phyloP scores from a whole-genome alignment of 2,113 vertebrate genomes.

The Caranx ignobilis region DNA sequence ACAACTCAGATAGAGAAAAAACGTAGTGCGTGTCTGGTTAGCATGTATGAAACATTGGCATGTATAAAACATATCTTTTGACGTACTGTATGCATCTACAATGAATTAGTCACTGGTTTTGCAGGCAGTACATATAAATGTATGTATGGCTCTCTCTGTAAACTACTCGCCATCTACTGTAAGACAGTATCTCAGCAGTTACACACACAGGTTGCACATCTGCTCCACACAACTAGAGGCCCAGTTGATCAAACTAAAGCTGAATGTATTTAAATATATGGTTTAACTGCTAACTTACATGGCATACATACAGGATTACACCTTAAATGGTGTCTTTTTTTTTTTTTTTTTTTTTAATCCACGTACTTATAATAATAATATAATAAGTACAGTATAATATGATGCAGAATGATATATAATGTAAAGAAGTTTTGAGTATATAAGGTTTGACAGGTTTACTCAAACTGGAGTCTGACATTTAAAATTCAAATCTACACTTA shows the following conservation, averaged over 20 bases:
- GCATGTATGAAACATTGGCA: conserved; percentile 11
- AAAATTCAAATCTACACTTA: not conserved
- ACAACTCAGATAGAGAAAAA: not conserved
- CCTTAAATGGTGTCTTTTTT: not conserved
- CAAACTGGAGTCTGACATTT: not conserved
- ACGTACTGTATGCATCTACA: conserved; percentile 1
- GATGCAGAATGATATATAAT: conserved; percentile 12
- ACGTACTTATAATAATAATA: not conserved
- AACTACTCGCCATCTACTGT: not conserved
- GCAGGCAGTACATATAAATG: conserved; percentile 2
- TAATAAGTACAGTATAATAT: not conserved
- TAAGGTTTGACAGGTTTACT: conserved; percentile 1
- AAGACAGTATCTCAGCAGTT: not conserved
- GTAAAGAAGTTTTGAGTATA: not conserved
- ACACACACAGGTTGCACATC: not conserved
- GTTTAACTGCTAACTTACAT: conserved; percentile 18
- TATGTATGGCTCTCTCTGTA: conserved; percentile 8
- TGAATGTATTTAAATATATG: conserved; percentile 72
- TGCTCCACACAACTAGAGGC: not conserved
- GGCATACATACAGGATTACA: not conserved
- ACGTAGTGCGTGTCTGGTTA: not conserved
- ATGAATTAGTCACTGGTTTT: not conserved
- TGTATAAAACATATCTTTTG: conserved; percentile 2
- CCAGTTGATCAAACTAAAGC: conserved; percentile 46
- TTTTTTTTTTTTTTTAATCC: not conserved